These are phyloP conservation scores for Micromussa lordhowensis DNA, from an alignment of 92 coral and sea anemone genomes.

Conservation along the genomic window DNA sequence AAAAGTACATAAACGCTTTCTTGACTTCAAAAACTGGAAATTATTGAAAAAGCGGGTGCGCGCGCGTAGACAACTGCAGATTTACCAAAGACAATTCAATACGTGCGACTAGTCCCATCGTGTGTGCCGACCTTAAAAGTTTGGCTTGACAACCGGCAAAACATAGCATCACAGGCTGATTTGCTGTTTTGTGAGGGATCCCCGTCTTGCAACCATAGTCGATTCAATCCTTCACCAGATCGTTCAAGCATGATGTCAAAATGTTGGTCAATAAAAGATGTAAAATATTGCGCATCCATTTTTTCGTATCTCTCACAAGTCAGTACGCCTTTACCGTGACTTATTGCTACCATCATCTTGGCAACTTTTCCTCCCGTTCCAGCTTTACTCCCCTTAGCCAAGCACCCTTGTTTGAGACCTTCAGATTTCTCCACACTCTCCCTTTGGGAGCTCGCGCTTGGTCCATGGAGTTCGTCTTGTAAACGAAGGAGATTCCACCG, in stretches of 20 bases:
- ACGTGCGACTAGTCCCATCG: no score
- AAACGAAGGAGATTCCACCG: constrained; percentile 55
- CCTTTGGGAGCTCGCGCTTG: constrained; percentile 57
- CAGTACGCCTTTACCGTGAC: constrained; percentile 53
- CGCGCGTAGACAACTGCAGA: no score
- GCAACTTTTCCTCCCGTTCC: no score
- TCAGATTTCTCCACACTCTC: constrained; percentile 54
- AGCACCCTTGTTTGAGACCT: constrained; percentile 50
- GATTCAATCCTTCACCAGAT: constrained; percentile 19
- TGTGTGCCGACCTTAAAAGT: no score
- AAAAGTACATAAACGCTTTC: no score
- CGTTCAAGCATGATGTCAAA: constrained; percentile 10
- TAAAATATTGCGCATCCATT: constrained; percentile 45
- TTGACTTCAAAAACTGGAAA: no score
- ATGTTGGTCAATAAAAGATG: no score
- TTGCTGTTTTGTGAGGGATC: constrained; percentile 62
- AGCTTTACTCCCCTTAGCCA: no score
- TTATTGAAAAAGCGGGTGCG: no score
- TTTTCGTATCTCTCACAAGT: constrained; percentile 49
- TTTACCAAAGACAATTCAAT: no score
- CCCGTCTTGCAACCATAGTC: constrained; percentile 66
- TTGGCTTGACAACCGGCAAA: constrained; percentile 18
- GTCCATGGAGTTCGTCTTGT: constrained; percentile 55
- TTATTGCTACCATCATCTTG: constrained; percentile 62
- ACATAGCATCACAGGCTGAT: constrained; percentile 53